A percentile compares a stretch with the other conserved stretches of the same genome.
phyloP scores from a whole-genome alignment of 2,797 vertebrate species.

The Lates japonicus region DNA sequence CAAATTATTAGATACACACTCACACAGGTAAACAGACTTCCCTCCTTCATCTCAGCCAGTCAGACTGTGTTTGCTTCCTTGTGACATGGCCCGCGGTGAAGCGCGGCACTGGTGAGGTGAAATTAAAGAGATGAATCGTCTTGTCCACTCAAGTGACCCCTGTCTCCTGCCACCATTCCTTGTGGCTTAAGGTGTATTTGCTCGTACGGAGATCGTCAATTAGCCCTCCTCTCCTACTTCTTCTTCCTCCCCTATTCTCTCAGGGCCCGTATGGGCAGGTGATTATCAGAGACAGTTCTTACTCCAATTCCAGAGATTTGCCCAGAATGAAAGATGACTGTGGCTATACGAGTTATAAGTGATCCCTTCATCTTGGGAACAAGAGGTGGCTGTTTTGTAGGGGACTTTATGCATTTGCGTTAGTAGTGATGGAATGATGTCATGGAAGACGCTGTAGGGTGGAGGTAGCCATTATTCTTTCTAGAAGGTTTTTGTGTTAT shows the following conservation, averaged over 20 bases:
- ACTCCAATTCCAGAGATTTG: constrained; percentile 77
- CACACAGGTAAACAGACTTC: constrained; percentile 61
- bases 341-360: constrained; percentile 71
- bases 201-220: constrained; percentile 83
- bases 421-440: constrained; percentile 60
- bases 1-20: constrained; percentile 44
- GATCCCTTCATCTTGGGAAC: constrained; percentile 76
- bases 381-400: constrained; percentile 65
- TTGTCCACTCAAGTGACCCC: constrained; percentile 57
- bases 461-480: constrained; percentile 44
- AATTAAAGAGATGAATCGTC: constrained; percentile 82
- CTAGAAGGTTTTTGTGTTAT: constrained; percentile 33
- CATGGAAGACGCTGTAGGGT: constrained; percentile 62
- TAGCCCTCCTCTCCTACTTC: constrained; percentile 55
- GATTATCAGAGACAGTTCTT: constrained; percentile 81
- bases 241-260: constrained; percentile 57
- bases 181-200: constrained; percentile 84
- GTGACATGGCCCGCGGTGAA: constrained; percentile 77
- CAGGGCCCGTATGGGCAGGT: constrained; percentile 75
- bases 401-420: constrained; percentile 63
- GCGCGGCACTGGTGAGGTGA: constrained; percentile 72
- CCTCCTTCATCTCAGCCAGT: constrained; percentile 44
- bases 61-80: constrained; percentile 60
- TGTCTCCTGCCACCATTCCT: constrained; percentile 70
- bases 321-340: constrained; percentile 79